phyloP scores from a whole-genome alignment of 2,888 invertebrate genomes.

The Aelia acuminata region DNA sequence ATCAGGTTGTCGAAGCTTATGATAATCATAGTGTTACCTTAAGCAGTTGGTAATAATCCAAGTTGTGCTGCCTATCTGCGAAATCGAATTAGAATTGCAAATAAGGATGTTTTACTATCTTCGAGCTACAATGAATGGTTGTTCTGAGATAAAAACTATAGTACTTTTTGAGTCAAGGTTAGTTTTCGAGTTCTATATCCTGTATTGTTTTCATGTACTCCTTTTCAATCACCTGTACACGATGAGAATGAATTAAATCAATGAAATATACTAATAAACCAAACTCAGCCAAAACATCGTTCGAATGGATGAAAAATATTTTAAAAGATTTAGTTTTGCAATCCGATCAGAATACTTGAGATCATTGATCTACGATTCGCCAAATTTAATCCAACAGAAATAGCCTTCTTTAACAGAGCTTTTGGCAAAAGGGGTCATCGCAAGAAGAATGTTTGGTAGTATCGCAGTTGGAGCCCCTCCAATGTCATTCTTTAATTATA shows the following conservation, averaged over 20 bases:
- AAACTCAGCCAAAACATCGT: too few relatives aligned
- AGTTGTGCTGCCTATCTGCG: background rate
- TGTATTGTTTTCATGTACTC: background rate
- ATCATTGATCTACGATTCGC: background rate
- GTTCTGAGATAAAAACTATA: background rate
- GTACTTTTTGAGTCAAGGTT: background rate
- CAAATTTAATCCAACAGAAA: background rate
- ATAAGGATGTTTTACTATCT: background rate
- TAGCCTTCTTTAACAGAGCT: background rate
- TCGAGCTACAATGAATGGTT: background rate
- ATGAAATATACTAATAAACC: too few relatives aligned
- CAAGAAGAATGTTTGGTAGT: background rate
- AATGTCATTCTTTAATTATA: slow-evolving; percentile 7
- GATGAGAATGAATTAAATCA: too few relatives aligned
- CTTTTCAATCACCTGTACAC: too few relatives aligned
- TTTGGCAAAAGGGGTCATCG: slow-evolving; percentile 28
- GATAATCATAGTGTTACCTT: background rate
- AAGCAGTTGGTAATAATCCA: background rate
- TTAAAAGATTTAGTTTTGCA: background rate
- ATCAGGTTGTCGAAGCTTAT: background rate
- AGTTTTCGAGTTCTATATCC: too few relatives aligned
- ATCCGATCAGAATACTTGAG: background rate
- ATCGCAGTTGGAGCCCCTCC: background rate
- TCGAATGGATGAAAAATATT: too few relatives aligned
- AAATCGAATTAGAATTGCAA: background rate